These are phyloP conservation scores for Theonella swinhoei DNA, from an alignment of 37 sponge, comb jelly and placozoan genomes.

Conservation along the genomic window DNA sequence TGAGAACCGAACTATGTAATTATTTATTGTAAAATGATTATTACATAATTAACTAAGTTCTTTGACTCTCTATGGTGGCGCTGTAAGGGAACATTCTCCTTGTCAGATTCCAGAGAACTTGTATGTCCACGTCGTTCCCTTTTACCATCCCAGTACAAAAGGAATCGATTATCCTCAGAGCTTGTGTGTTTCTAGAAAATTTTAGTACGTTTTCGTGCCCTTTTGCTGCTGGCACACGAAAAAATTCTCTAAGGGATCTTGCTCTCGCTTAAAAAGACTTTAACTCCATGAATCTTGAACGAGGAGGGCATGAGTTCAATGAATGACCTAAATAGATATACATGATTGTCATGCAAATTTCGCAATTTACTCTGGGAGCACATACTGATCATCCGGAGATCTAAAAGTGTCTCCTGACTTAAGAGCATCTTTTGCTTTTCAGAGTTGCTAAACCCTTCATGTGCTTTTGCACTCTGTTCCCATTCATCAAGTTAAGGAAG, in stretches of 20 bases:
- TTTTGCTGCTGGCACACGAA: constrained; percentile 2
- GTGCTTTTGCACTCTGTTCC: constrained; percentile 8
- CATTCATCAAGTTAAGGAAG: constrained; percentile 13
- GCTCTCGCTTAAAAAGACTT: constrained; percentile 28
- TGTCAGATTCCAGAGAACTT: too few species aligned
- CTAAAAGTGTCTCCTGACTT: constrained; percentile 19
- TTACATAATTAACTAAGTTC: too few species aligned
- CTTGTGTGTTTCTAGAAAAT: too few species aligned
- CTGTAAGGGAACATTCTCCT: too few species aligned
- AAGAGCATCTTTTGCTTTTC: constrained; percentile 28
- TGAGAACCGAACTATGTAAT: too few species aligned
- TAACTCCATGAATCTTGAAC: constrained; percentile 13
- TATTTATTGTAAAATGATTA: too few species aligned
- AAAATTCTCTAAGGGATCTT: constrained; percentile 21
- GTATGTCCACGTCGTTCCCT: too few species aligned
- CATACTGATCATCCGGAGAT: constrained; percentile 17
- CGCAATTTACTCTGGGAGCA: neutral
- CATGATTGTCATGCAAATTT: neutral
- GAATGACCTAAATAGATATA: constrained; percentile 14
- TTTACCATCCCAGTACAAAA: too few species aligned
- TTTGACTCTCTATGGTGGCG: too few species aligned
- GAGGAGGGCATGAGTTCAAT: constrained; percentile 26
- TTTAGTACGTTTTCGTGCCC: too few species aligned
- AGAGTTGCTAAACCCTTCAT: neutral
- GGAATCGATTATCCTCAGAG: constrained; percentile 4